Base-by-base conservation (phyloP, 2,113 vertebrate genomes). In the Phylloscopus whistleri region DNA sequence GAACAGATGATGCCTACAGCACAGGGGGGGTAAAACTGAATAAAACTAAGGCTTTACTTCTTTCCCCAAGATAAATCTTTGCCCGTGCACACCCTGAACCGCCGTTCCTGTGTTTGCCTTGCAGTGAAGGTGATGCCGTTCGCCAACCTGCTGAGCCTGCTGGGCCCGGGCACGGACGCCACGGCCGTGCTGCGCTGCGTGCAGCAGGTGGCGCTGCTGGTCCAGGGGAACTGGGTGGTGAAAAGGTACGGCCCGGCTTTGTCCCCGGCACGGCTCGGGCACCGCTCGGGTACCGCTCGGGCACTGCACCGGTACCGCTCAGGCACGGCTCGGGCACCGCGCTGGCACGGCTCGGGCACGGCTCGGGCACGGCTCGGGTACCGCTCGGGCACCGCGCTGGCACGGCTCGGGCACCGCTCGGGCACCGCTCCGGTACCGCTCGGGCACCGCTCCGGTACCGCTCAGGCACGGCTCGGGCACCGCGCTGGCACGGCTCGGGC, bases 151-250 rank as follows among this genome's bases (percentile, higher is more conserved):
- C 99, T 99, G 99, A 98, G 99, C 21, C 98, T 99, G 62, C 97
- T 99, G 2, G 99, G 98, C 62, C 98, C 99, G 6, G 99, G 99
- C 28, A 98, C 98, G 0, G 99, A 99, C 96, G 98, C 99, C 1
- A 99, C 98, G 4, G 94, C 99, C 26, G 99, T 98, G 89, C 97
- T 99, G 92, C 98, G 99, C 76, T 99, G 99, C 93, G 99, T 99
- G 97, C 99, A 99, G 97, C 99, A 99, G 98, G 99, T 99, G 99
- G 99, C 99, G 30, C 98, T 99, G 98, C 97, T 99, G 84, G 99
- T 99, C 78, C 99, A 99, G 96, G 99, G 99, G 39, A 99, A 99
- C 98, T 99, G 99, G 99, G 99, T 99, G 17, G 99, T 99, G 17
- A 99, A 99, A 96, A 99, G 99, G 99, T 99, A 96, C 79, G 97